A percentile compares a stretch with the other conserved stretches of the same genome.
Evolutionary conservation across 2,113 vertebrate species (phyloP).

Genomic region (Barnardius zonarius): DNA sequence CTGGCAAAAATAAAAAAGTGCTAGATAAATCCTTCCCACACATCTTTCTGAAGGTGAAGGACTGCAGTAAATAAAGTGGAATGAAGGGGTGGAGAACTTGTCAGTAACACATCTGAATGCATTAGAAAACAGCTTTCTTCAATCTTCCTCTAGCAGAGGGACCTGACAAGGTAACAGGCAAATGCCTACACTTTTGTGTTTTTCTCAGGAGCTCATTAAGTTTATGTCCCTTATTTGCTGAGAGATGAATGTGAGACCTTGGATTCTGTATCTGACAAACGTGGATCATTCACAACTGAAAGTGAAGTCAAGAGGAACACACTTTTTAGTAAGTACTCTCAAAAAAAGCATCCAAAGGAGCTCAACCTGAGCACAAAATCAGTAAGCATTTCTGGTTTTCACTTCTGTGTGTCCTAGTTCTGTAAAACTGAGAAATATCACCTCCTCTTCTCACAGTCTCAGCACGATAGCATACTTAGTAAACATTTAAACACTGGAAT

Average conservation of each 20-base stretch:
- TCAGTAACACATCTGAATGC: not conserved
- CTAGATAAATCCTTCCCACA: not conserved
- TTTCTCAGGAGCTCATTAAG: not conserved
- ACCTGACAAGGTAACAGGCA: not conserved
- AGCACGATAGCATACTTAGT: not conserved
- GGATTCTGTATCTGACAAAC: not conserved
- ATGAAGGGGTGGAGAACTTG: not conserved
- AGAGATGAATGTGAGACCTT: not conserved
- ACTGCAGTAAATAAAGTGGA: not conserved
- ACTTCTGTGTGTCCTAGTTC: not conserved
- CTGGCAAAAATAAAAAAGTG: not conserved
- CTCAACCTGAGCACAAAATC: not conserved
- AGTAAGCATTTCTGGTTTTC: not conserved
- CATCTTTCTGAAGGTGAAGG: not conserved
- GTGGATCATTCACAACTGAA: not conserved
- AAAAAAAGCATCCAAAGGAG: not conserved
- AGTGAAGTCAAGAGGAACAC: not conserved
- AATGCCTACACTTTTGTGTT: not conserved
- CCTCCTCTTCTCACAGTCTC: slow-evolving; percentile 10
- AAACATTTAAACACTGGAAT: slow-evolving; percentile 2
- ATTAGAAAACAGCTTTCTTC: not conserved
- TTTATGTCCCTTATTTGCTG: not conserved
- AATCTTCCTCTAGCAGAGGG: not conserved
- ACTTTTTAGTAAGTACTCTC: not conserved
- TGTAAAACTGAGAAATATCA: not conserved